Percentiles rank a stretch among this genome's conserved stretches.
phyloP scores from a whole-genome alignment of 2,113 vertebrate genomes.

The Microcebus tavaratra region DNA sequence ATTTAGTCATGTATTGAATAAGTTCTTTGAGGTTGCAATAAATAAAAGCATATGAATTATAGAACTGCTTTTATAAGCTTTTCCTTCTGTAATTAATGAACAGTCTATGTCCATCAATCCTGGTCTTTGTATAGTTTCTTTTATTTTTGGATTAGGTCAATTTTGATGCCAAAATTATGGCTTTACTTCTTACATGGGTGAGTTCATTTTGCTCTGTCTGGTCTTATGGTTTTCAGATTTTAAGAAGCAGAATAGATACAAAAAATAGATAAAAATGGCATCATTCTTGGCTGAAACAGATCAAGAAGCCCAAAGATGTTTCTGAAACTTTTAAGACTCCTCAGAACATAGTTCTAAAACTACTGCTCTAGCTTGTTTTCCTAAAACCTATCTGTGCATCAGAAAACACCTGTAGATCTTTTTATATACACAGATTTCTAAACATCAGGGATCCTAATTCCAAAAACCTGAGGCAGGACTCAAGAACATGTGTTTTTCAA shows the following conservation, averaged over 20 bases:
- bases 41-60: neutral
- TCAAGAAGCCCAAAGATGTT: neutral
- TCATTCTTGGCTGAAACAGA: constrained; percentile 10
- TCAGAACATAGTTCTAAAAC: constrained; percentile 11
- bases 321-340: constrained; percentile 28
- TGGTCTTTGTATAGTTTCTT: neutral
- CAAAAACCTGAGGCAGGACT: neutral
- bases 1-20: neutral
- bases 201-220: neutral
- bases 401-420: neutral
- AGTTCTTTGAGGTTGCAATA: neutral
- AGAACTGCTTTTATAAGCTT: neutral
- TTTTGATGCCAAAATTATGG: neutral
- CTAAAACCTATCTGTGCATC: neutral
- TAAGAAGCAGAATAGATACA: neutral
- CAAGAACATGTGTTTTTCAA: neutral
- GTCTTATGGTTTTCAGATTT: constrained; percentile 9
- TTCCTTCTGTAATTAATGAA: constrained; percentile 20
- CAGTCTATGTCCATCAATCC: neutral
- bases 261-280: constrained; percentile 9
- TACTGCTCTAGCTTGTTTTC: neutral
- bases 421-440: neutral
- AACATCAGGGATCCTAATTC: neutral
- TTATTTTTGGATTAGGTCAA: neutral
- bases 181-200: neutral